Conservation (phyloP, 1,140 invertebrate species). For the Trichonephila inaurata region DNA sequence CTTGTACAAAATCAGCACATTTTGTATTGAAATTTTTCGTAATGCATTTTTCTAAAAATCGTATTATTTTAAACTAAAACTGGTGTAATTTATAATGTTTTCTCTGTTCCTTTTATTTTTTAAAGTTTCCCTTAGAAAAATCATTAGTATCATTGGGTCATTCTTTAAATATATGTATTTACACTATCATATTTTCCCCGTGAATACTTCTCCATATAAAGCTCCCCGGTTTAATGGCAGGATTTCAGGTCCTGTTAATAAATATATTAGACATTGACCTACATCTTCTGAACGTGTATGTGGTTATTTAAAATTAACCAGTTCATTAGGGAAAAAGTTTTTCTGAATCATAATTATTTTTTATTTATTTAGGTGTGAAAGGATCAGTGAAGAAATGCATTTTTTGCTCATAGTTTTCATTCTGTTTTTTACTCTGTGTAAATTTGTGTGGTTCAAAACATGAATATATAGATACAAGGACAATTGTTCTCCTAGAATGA, state of each 20-base stretch:
- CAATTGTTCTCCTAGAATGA: slow-evolving; percentile 55
- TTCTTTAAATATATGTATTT: slow-evolving; percentile 53
- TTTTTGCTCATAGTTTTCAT: slow-evolving; percentile 73
- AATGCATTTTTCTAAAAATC: slow-evolving; percentile 59
- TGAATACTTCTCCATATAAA: slow-evolving; percentile 36
- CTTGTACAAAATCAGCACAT: slow-evolving; percentile 74
- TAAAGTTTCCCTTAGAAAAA: slow-evolving; percentile 38
- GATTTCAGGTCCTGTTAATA: slow-evolving; percentile 13
- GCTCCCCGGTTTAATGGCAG: background rate
- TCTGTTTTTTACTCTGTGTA: slow-evolving; percentile 72
- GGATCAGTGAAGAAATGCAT: slow-evolving; percentile 68
- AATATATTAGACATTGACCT: slow-evolving; percentile 37
- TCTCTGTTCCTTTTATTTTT: background rate
- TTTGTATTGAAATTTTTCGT: slow-evolving; percentile 71
- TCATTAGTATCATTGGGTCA: slow-evolving; percentile 52
- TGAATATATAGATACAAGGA: slow-evolving; percentile 69
- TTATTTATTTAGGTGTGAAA: slow-evolving; percentile 73
- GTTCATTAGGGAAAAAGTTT: slow-evolving; percentile 58
- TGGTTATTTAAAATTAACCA: slow-evolving; percentile 45
- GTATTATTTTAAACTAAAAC: slow-evolving; percentile 60
- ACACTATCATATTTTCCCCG: slow-evolving; percentile 56
- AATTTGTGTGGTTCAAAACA: slow-evolving; percentile 71
- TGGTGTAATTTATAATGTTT: slow-evolving; percentile 69
- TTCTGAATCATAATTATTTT: slow-evolving; percentile 63
- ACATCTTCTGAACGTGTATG: slow-evolving; percentile 61